Evolutionary conservation across 2,888 invertebrate species (phyloP).

Genomic region (Heliconius aoede): DNA sequence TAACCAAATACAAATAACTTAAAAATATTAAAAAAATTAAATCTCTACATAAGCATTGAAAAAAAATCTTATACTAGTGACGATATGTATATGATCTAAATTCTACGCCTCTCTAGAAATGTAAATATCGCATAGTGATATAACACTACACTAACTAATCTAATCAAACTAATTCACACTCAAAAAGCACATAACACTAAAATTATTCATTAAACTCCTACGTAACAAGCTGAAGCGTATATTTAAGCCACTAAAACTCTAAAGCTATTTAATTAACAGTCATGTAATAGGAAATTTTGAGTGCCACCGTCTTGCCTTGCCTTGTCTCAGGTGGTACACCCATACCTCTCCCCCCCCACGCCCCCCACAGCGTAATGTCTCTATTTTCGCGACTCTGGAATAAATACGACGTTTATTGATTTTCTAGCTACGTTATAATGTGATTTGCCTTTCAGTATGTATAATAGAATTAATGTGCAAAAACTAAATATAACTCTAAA

Average conservation of each 20-base stretch:
- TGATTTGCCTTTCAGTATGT: not conserved
- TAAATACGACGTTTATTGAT: slow-evolving; percentile 36
- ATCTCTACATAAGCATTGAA: too few species aligned
- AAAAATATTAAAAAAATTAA: too few species aligned
- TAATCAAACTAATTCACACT: too few species aligned
- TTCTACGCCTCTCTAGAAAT: too few species aligned
- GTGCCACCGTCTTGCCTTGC: slow-evolving; percentile 63
- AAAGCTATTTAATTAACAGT: slow-evolving; percentile 63
- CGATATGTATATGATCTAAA: too few species aligned
- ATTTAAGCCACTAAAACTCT: slow-evolving; percentile 33
- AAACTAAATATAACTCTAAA: too few species aligned
- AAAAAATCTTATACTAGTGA: too few species aligned
- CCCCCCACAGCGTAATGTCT: slow-evolving; percentile 47
- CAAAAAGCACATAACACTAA: not conserved
- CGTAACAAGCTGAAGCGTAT: not conserved
- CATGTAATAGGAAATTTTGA: slow-evolving; percentile 66
- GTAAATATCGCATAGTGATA: too few species aligned
- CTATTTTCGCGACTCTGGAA: slow-evolving; percentile 57
- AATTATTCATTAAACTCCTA: slow-evolving; percentile 1
- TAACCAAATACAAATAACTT: too few species aligned
- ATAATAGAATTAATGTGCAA: not conserved
- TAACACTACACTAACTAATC: not conserved
- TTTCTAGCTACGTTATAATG: slow-evolving; percentile 34
- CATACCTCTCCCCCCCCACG: slow-evolving; percentile 35
- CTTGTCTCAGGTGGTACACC: slow-evolving; percentile 68